Base-by-base conservation (phyloP, 2,888 invertebrate species). In the Eupeodes latifasciatus region DNA sequence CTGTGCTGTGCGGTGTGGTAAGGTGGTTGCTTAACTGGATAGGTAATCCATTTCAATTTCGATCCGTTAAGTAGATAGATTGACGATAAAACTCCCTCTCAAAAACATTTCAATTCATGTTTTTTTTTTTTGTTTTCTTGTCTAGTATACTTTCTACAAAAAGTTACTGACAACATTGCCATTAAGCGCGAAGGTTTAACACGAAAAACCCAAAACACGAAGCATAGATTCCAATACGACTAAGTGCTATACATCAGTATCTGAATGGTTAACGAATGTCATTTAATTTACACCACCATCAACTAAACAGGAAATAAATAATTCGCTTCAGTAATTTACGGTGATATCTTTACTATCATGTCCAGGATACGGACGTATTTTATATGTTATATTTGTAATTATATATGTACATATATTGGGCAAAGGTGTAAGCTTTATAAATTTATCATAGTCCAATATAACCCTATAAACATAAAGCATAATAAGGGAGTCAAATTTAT, bases 21-120 rank as follows among this genome's bases (percentile, higher is more conserved):
- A 4, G 14, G 27, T 19, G 59, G 12, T 57, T 27, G 61, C n/a
- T 61, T 61, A 40, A 61, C 61, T 77, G 53, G 36, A n/a, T n/a
- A 27, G 66, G 77, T 81, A 81, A 85, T 85, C 81, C 55, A 67
- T 81, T 77, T 85, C 85, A 85, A 85, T 85, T 81, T 77, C 72
- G 77, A 55, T 61, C 44, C 67, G 44, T 47, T 55, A 62, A 81
- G 62, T 59, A 85, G 66, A 85, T 81, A 40, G 6, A 40, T 40
- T 40, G 40, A 40, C 40, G 40, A 40, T 40, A 9, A 40, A 40
- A 74, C 51, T 51, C 51, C 51, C 14, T 51, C 40, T 27, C 27
- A 27, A 62, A 80, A 77, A 83, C 72, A 67, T 72, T 79, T 69
- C 71, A 62, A 69, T 75, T 16, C 59, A 47, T 66, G 67, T 66